Evolutionary conservation across 2,113 vertebrate species (phyloP).

Genomic region (Hepsetus odoe): DNA sequence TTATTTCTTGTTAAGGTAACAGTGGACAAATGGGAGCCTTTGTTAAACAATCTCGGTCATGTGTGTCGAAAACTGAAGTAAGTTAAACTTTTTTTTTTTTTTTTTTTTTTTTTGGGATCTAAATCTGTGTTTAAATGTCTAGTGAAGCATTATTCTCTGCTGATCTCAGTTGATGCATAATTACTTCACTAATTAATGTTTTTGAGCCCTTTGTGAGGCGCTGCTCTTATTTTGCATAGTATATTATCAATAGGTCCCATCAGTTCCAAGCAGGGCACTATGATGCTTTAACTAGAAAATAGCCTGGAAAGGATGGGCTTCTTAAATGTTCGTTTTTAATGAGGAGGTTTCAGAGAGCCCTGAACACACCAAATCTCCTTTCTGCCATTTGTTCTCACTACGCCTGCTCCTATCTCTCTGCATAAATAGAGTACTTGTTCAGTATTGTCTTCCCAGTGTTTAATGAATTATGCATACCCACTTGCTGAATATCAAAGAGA

Average conservation of each 20-base stretch:
- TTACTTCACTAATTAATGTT: slow-evolving; percentile 12
- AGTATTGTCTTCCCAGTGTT: slow-evolving; percentile 56
- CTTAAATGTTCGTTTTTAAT: slow-evolving; percentile 45
- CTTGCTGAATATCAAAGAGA: slow-evolving; percentile 50
- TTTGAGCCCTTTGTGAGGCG: not conserved
- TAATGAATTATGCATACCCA: slow-evolving; percentile 65
- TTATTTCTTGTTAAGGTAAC: slow-evolving; percentile 82
- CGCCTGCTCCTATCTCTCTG: slow-evolving; percentile 19
- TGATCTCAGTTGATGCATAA: not conserved
- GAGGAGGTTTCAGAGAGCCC: slow-evolving; percentile 31
- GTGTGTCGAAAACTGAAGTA: slow-evolving; percentile 98
- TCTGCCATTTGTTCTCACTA: slow-evolving; percentile 22
- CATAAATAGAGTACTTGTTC: slow-evolving; percentile 51
- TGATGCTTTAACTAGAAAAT: slow-evolving; percentile 19
- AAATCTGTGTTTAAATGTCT: not conserved
- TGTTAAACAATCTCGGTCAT: slow-evolving; percentile 96
- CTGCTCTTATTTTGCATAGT: not conserved
- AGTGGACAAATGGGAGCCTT: slow-evolving; percentile 98
- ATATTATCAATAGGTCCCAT: slow-evolving; percentile 1
- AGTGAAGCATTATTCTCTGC: not conserved
- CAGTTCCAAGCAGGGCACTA: slow-evolving; percentile 1
- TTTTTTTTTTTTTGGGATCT: not conserved
- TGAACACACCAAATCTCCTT: not conserved
- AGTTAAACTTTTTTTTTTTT: slow-evolving; percentile 61
- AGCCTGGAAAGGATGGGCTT: slow-evolving; percentile 15